A percentile compares a stretch with the other conserved stretches of the same genome.
phyloP scores from a whole-genome alignment of 2,888 invertebrate genomes.

The Drosophila pseudotakahashii region DNA sequence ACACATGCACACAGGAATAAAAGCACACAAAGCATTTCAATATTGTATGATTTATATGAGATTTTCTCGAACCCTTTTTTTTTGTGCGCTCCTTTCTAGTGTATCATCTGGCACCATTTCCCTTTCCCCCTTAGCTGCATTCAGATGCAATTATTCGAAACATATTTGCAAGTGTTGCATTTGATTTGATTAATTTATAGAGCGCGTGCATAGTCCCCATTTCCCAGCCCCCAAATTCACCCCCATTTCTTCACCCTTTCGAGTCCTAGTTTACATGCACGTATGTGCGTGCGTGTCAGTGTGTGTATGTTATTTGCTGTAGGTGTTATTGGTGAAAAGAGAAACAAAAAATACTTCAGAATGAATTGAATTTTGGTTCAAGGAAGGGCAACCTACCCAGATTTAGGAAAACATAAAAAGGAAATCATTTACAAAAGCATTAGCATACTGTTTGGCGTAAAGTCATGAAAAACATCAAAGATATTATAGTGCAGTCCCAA shows the following conservation, averaged over 20 bases:
- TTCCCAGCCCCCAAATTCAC: background rate
- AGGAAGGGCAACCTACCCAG: conserved; percentile 15
- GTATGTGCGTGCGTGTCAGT: conserved; percentile 22
- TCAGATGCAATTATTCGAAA: conserved; percentile 53
- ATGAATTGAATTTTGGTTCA: conserved; percentile 10
- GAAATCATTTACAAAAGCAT: background rate
- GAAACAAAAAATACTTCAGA: conserved; percentile 5
- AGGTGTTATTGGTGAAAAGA: conserved; percentile 60
- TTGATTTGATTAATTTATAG: conserved; percentile 71
- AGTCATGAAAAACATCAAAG: background rate
- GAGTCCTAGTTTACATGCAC: conserved; percentile 17
- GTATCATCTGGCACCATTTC: conserved; percentile 2
- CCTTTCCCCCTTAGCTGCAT: conserved; percentile 23
- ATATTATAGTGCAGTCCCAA: background rate
- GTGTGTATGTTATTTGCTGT: conserved; percentile 64
- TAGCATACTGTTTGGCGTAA: conserved; percentile 10
- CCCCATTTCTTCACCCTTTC: background rate
- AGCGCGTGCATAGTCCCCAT: conserved; percentile 33
- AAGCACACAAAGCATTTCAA: conserved; percentile 44
- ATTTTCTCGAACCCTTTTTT: conserved; percentile 44
- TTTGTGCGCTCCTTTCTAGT: conserved; percentile 31
- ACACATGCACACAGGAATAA: conserved; percentile 8
- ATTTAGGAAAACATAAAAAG: background rate
- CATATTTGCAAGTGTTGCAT: conserved; percentile 59
- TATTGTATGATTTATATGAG: conserved; percentile 58